A percentile compares a stretch with the other conserved stretches of the same genome.
These are phyloP conservation scores for Drosophila gunungcola DNA, from an alignment of 1,140 invertebrate species.

Conservation along the genomic window DNA sequence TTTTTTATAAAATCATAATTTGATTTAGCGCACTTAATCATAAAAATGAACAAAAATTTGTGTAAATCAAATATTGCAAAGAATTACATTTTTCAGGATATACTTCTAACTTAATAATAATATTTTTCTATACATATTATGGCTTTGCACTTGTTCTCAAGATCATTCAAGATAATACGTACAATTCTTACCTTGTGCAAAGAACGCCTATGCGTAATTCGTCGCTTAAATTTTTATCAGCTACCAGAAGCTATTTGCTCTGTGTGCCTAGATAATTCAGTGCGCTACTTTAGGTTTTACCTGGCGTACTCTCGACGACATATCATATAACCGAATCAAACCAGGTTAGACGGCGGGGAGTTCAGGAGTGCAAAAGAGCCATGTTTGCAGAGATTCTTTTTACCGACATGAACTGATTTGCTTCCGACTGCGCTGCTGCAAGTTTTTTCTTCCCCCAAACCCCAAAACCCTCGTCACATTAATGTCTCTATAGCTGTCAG, in stretches of 20 bases:
- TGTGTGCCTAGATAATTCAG: conserved; percentile 31
- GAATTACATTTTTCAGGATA: too few species aligned
- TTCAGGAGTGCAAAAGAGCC: neutral
- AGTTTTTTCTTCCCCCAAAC: conserved; percentile 50
- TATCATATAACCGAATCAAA: conserved; percentile 42
- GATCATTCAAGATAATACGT: neutral
- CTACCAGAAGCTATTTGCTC: conserved; percentile 25
- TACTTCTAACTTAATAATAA: too few species aligned
- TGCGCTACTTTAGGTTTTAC: conserved; percentile 10
- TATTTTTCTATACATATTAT: too few species aligned
- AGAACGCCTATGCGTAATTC: neutral
- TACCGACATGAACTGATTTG: conserved; percentile 38
- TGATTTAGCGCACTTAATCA: too few species aligned
- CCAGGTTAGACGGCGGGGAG: conserved; percentile 8
- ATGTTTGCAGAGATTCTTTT: conserved; percentile 60
- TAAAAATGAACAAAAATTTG: too few species aligned
- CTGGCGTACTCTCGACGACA: conserved; percentile 2
- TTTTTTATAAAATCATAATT: too few species aligned
- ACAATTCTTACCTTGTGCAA: too few species aligned
- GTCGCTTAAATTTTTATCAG: conserved; percentile 2
- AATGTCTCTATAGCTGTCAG: conserved; percentile 83
- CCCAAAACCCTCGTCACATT: conserved; percentile 79
- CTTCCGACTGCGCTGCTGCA: conserved; percentile 43
- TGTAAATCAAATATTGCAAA: too few species aligned
- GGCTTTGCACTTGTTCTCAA: too few species aligned